Conservation (phyloP, 53 echinoderm and acorn worm genomes). For the Stichopus horrens region DNA sequence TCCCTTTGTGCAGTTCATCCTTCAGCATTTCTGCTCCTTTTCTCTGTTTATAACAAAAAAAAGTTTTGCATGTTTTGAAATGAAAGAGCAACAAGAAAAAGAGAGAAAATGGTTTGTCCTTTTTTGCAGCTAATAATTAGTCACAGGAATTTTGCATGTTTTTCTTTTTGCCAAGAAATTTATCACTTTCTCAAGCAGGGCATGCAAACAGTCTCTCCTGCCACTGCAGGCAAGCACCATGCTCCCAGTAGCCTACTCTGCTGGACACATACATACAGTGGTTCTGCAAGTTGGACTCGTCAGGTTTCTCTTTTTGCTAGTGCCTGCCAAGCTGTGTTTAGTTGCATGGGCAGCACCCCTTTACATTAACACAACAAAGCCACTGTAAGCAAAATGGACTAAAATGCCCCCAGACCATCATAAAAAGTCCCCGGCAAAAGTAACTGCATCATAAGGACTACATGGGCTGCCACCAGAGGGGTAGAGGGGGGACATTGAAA, state of each 20-base stretch:
- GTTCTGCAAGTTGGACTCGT: constrained; percentile 12
- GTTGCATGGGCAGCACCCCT: background rate
- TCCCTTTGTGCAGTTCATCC: too few species aligned
- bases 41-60: background rate
- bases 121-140: constrained; percentile 11
- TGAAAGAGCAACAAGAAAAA: background rate
- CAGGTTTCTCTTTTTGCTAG: background rate
- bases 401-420: too few species aligned
- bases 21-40: background rate
- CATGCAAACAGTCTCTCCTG: background rate
- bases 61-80: constrained; percentile 2
- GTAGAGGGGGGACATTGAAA: too few species aligned
- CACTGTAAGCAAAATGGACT: too few species aligned
- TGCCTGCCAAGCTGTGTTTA: constrained; percentile 17
- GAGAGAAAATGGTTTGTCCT: background rate
- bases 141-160: constrained; percentile 10
- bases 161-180: constrained; percentile 9
- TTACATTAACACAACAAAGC: too few species aligned
- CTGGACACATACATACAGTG: constrained; percentile 15
- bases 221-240: too few species aligned
- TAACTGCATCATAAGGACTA: too few species aligned
- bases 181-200: constrained; percentile 32
- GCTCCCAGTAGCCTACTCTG: constrained; percentile 5
- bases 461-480: too few species aligned
- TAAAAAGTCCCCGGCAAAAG: too few species aligned